phyloP scores from a whole-genome alignment of 2,797 vertebrate genomes.

The Poecilia velifera region DNA sequence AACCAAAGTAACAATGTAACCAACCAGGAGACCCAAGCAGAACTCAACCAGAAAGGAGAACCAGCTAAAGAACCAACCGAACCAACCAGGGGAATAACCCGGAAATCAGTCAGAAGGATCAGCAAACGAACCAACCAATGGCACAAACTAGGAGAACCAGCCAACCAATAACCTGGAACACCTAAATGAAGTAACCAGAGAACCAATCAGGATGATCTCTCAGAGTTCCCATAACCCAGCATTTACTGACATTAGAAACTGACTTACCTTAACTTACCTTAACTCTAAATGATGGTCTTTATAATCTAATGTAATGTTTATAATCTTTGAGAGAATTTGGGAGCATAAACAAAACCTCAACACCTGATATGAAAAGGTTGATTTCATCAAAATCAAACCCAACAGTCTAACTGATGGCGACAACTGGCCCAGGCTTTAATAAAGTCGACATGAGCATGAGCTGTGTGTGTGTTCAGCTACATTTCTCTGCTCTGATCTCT shows the following conservation, averaged over 20 bases:
- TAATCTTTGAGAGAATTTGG: background rate
- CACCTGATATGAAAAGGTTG: background rate
- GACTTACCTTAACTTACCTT: background rate
- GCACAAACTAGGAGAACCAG: background rate
- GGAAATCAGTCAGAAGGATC: background rate
- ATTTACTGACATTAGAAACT: background rate
- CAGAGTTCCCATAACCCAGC: background rate
- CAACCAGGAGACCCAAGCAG: background rate
- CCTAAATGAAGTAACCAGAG: background rate
- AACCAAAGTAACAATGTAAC: background rate
- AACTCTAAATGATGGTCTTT: background rate
- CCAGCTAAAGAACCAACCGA: background rate
- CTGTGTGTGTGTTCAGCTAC: background rate
- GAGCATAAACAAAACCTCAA: background rate
- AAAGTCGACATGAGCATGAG: background rate
- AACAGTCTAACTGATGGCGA: background rate
- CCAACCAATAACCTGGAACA: background rate
- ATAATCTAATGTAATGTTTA: background rate
- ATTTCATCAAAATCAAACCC: background rate
- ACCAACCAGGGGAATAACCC: background rate
- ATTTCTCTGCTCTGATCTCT: conserved; percentile 25
- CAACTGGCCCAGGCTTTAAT: background rate
- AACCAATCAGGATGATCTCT: background rate
- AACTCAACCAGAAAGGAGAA: background rate
- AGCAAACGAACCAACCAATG: background rate